A percentile compares a stretch with the other conserved stretches of the same genome.
phyloP scores from a whole-genome alignment of 1,140 invertebrate genomes.

The Drosophila repletoides region DNA sequence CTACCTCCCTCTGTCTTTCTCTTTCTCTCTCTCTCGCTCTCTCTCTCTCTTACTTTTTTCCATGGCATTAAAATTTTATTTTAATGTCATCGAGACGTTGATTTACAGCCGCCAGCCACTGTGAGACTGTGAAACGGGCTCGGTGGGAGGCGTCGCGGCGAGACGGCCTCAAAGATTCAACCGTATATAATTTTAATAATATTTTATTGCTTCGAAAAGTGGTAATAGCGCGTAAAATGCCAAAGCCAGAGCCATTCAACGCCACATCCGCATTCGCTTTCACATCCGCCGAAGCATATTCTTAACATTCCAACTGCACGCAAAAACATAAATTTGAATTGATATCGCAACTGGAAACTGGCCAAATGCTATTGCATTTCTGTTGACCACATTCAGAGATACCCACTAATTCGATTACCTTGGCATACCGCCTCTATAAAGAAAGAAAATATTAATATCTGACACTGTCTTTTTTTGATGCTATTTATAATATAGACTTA shows the following conservation, averaged over 20 bases:
- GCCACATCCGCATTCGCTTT: neutral
- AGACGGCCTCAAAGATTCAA: neutral
- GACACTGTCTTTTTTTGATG: too few species aligned
- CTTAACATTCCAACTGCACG: neutral
- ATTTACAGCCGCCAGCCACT: slow-evolving; percentile 68
- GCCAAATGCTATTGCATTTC: too few species aligned
- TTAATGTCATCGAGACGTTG: slow-evolving; percentile 82
- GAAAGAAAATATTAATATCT: too few species aligned
- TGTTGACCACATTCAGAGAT: too few species aligned
- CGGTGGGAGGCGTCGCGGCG: neutral
- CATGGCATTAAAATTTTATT: slow-evolving; percentile 81
- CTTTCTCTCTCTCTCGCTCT: neutral
- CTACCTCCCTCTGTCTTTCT: too few species aligned
- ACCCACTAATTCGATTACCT: too few species aligned
- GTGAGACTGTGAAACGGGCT: neutral
- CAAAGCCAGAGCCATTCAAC: slow-evolving; percentile 5
- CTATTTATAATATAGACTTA: too few species aligned
- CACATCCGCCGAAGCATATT: neutral
- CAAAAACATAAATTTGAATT: neutral
- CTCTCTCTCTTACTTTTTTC: too few species aligned
- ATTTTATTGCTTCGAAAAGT: slow-evolving; percentile 76
- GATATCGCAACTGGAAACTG: neutral
- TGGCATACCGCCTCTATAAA: too few species aligned
- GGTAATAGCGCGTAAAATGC: slow-evolving; percentile 71
- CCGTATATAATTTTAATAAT: slow-evolving; percentile 79